Evolutionary conservation across 2,113 vertebrate species (phyloP), one percentile per base, ranked within the genome.

Genomic region (Malurus melanocephalus): DNA sequence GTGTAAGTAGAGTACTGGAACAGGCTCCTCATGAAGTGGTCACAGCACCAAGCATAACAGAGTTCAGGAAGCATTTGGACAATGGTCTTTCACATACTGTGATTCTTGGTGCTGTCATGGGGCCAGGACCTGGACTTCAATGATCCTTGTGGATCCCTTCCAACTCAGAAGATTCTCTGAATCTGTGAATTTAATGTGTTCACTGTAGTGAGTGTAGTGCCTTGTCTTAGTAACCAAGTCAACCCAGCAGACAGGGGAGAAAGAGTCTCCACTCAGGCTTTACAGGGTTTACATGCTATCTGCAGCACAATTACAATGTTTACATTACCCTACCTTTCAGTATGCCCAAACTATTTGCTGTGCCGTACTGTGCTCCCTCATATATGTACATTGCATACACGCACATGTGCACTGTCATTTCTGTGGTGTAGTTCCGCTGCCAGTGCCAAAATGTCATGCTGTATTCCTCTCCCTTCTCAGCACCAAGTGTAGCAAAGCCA

Each of bases 371-470:
- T 40, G 18, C 28, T 78, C 16, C 33, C 32, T 38, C 33, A 17
- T 21, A 15, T 2, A 16, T 11, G 8, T 6, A n/a, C 4, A 3
- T 27, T 21, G 33, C 24, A 19, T 20, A 35, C 1, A 27, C n/a
- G 24, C 26, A 19, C 11, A 3, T 8, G 12, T 33, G 45, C 19
- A 5, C n/a, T 67, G 30, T 87, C 55, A 21, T 6, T 79, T 79
- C 32, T 24, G 9, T 61, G 61, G 7, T 43, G 18, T 35, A 53
- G 59, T 83, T 85, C 76, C 82, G 23, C 49, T 35, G 43, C 35
- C 62, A 23, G n/a, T 43, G n/a, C 62, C 46, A 61, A 52, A 72
- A 45, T 10, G 11, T 48, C 40, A 5, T 20, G 14, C 71, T 68
- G 8, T 52, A 5, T 75, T 87, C 43, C 43, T 56, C 30, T 66